Evolutionary conservation across 2,797 vertebrate species (phyloP).

Genomic region (Chlorospingus flavigularis): DNA sequence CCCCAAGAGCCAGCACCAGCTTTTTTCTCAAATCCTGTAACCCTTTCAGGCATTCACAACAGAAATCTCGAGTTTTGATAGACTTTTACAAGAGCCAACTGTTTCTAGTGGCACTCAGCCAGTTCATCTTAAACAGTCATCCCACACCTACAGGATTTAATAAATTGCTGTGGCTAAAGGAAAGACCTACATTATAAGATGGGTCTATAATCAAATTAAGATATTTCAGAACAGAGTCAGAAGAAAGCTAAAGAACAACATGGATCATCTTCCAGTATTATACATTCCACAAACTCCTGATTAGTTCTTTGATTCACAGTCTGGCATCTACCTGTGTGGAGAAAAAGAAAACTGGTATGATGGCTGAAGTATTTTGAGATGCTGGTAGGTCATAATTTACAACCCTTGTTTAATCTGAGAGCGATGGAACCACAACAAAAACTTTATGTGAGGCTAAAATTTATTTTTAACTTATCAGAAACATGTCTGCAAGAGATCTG

Average conservation of each 20-base stretch:
- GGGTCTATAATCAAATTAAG: neutral
- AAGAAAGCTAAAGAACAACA: neutral
- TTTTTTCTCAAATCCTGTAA: neutral
- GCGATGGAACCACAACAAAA: neutral
- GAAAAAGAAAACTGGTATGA: neutral
- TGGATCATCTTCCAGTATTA: neutral
- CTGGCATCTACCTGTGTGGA: neutral
- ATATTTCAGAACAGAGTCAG: neutral
- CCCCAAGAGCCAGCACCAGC: neutral
- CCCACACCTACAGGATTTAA: neutral
- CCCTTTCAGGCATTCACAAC: neutral
- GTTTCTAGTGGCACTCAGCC: neutral
- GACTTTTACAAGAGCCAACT: neutral
- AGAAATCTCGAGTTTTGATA: neutral
- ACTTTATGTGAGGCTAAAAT: accelerated
- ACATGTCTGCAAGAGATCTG: neutral
- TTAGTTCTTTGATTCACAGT: neutral
- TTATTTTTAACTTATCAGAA: neutral
- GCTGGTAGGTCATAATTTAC: neutral
- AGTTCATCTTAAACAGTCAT: neutral
- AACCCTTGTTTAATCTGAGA: neutral
- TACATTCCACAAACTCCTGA: neutral
- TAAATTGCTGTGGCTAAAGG: neutral
- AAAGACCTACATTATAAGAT: neutral
- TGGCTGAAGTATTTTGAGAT: neutral